Base-by-base conservation (phyloP, 2,113 vertebrate genomes). In the Leuciscus idus region DNA sequence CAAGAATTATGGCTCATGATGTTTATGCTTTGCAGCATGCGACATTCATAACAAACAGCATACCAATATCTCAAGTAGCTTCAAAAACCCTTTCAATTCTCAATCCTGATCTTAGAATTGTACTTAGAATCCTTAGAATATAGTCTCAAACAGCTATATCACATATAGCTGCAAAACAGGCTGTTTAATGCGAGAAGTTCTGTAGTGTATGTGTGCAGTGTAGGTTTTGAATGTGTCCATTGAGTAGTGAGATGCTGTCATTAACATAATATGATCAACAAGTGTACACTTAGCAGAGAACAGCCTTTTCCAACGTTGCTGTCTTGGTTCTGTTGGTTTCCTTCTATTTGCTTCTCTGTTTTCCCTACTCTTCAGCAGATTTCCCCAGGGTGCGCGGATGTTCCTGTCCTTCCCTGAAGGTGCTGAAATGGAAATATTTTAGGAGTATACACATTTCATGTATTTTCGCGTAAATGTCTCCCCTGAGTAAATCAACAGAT, bases 271-370 rank as follows among this genome's bases (percentile, higher is more conserved):
- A n/a, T 75, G 46, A 75, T 26, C 5, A 48, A 48, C 23, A 75
- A 50, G 43, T 1, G 1, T 4, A 28, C 4, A 26, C 28, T n/a
- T 15, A 50, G 43, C 74, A 77, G 43, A 74, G 23, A 48, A 48
- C 39, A 48, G 72, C 1, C 17, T 77, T 77, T 77, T 48, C 1
- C n/a, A 28, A 4, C 4, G 7, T 50, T 4, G 15, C 26, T 76
- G 46, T 48, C 23, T 28, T 6, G 17, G 46, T 17, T 76, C 26
- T 55, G 75, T 33, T 77, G 48, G 48, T 30, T 3, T 21, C 17
- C 4, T 77, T 77, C 28, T 55, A 55, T 77, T 57, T 77, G 26
- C 75, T 55, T 77, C 19, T 77, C 75, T 55, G 75, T 55, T 77
- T 77, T 77, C 12, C n/a, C 8, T 50, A 55, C 46, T 77, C 28